phyloP scores from a whole-genome alignment of 2,888 invertebrate species.

The Phaedon cochleariae region DNA sequence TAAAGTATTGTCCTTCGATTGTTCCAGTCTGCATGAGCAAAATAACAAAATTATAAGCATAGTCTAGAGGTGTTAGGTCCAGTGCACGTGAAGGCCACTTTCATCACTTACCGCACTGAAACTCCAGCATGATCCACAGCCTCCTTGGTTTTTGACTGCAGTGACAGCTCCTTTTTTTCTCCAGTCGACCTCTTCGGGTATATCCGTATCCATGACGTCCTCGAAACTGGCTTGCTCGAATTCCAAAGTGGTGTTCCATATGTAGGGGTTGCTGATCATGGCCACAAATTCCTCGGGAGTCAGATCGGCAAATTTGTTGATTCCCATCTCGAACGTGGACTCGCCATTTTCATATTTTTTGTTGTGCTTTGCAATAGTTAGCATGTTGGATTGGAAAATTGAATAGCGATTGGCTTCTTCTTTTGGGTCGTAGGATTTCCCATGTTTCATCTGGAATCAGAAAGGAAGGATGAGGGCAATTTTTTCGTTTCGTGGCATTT shows the following conservation, averaged over 20 bases:
- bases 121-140: conserved; percentile 3
- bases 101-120: conserved; percentile 10
- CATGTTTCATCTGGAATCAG: no score
- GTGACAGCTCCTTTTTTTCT: conserved; percentile 1
- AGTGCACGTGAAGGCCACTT: no score
- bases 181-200: neutral
- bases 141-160: neutral
- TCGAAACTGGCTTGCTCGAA: no score
- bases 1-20: conserved; percentile 64
- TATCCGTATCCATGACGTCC: no score
- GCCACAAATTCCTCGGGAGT: no score
- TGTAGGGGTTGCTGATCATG: no score
- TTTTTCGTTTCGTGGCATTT: no score
- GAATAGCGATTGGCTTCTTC: conserved; percentile 21
- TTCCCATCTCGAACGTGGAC: conserved; percentile 12
- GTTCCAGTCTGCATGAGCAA: conserved; percentile 63
- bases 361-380: conserved; percentile 20
- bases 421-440: no score
- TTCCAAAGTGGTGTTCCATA: no score
- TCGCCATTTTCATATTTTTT: conserved; percentile 15
- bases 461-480: no score
- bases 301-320: conserved; percentile 41
- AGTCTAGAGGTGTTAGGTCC: neutral
- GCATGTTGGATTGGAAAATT: conserved; percentile 18
- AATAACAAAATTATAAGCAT: neutral